Evolutionary conservation across 2,888 invertebrate genomes (phyloP).

Genomic region (Chorisops tibialis): DNA sequence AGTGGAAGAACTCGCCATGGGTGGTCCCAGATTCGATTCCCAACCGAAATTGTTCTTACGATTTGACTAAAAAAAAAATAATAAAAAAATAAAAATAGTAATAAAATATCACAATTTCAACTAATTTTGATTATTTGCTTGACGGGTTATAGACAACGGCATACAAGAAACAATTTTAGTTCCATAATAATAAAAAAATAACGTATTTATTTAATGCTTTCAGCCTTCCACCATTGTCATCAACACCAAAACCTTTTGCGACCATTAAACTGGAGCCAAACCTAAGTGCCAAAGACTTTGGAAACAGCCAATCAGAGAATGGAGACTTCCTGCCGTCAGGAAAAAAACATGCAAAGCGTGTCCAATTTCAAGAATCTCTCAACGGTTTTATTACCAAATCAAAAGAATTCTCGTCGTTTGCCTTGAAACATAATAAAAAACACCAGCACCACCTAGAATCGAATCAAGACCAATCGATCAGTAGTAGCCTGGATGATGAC

Average conservation of each 20-base stretch:
- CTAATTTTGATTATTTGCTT: no score
- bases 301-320: slow-evolving; percentile 40
- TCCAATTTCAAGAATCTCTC: slow-evolving; percentile 48
- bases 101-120: no score
- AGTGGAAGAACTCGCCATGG: no score
- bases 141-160: no score
- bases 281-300: slow-evolving; percentile 49
- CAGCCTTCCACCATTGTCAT: slow-evolving; percentile 46
- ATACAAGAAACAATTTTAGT: no score
- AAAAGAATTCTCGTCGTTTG: slow-evolving; percentile 41
- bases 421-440: slow-evolving; percentile 40
- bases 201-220: no score
- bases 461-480: slow-evolving; percentile 38
- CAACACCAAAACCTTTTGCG: slow-evolving; percentile 49
- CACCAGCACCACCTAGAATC: slow-evolving; percentile 39
- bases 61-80: no score
- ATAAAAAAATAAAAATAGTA: no score
- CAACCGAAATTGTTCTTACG: no score
- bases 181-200: no score
- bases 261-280: slow-evolving; percentile 51
- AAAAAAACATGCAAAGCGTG: slow-evolving; percentile 47
- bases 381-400: slow-evolving; percentile 42
- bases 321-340: slow-evolving; percentile 29
- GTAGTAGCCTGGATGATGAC: slow-evolving; percentile 37
- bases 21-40: no score